A percentile compares a stretch with the other conserved stretches of the same genome.
These are phyloP conservation scores for Chymomyza costata DNA, from an alignment of 1,140 invertebrate species.

Conservation along the genomic window DNA sequence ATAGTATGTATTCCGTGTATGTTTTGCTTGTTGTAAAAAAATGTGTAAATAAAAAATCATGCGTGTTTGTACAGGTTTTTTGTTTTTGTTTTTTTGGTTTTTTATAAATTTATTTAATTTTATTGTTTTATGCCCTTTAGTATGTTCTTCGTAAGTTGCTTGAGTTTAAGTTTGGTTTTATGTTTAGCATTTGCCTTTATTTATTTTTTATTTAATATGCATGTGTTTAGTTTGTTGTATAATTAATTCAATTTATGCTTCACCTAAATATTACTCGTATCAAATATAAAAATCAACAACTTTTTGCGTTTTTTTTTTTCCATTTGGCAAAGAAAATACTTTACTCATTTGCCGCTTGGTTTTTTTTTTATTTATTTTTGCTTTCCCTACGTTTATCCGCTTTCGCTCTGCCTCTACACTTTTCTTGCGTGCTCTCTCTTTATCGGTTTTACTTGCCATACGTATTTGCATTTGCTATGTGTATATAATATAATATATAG, in stretches of 20 bases:
- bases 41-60: constrained; percentile 66
- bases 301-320: constrained; percentile 64
- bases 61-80: constrained; percentile 34
- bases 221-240: constrained; percentile 51
- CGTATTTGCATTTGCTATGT: constrained; percentile 64
- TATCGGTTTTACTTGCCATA: constrained; percentile 21
- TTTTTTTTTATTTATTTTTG: constrained; percentile 27
- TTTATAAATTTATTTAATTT: constrained; percentile 25
- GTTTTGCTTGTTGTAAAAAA: constrained; percentile 59
- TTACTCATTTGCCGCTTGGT: constrained; percentile 32
- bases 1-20: constrained; percentile 20
- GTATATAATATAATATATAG: constrained; percentile 47
- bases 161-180: constrained; percentile 41
- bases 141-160: constrained; percentile 40
- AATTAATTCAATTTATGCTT: constrained; percentile 72
- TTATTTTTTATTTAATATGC: constrained; percentile 22
- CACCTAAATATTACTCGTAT: constrained; percentile 75
- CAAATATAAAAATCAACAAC: constrained; percentile 76
- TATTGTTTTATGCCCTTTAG: constrained; percentile 67
- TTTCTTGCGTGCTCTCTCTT: background rate
- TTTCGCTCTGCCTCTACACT: constrained; percentile 3
- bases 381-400: constrained; percentile 23
- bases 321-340: constrained; percentile 59
- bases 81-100: background rate
- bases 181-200: constrained; percentile 34